These are phyloP conservation scores for Neodiprion pinetum DNA, from an alignment of 1,140 invertebrate genomes.

Conservation along the genomic window DNA sequence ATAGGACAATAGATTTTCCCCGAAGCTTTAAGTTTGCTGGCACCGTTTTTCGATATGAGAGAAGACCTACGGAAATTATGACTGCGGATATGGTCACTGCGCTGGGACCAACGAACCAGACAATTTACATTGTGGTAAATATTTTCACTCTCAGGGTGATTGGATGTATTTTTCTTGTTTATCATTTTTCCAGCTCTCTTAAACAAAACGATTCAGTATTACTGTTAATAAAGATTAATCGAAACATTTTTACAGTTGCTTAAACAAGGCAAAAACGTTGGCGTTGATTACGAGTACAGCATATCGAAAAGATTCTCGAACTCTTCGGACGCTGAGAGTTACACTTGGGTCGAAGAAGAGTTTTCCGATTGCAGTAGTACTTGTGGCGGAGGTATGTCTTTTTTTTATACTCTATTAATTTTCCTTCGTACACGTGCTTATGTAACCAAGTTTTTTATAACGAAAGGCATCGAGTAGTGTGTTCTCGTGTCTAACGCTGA, in stretches of 20 bases:
- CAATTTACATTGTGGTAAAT: conserved; percentile 86
- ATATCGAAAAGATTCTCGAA: conserved; percentile 77
- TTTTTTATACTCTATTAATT: not conserved
- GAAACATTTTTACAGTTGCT: conserved; percentile 69
- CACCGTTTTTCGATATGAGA: conserved; percentile 86
- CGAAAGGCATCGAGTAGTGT: not conserved
- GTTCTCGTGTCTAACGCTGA: not conserved
- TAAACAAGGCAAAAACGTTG: conserved; percentile 85
- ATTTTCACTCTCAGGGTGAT: conserved; percentile 1
- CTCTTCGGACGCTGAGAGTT: conserved; percentile 71
- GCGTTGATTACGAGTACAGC: conserved; percentile 91
- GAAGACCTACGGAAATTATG: conserved; percentile 79
- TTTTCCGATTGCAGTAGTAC: conserved; percentile 81
- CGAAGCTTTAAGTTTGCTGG: conserved; percentile 80
- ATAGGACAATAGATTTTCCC: conserved; percentile 92
- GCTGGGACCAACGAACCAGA: conserved; percentile 86
- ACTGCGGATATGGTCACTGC: conserved; percentile 84
- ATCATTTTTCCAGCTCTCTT: conserved; percentile 19
- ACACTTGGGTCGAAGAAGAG: conserved; percentile 80
- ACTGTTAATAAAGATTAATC: not conserved
- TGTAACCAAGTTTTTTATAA: not conserved
- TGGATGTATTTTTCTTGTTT: no score
- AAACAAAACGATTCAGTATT: conserved; percentile 12
- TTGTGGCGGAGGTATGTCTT: conserved; percentile 85
- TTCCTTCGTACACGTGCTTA: not conserved